A percentile compares a stretch with the other conserved stretches of the same genome.
Evolutionary conservation across 2,797 vertebrate genomes (phyloP).

Genomic region (Pangasius macronema): DNA sequence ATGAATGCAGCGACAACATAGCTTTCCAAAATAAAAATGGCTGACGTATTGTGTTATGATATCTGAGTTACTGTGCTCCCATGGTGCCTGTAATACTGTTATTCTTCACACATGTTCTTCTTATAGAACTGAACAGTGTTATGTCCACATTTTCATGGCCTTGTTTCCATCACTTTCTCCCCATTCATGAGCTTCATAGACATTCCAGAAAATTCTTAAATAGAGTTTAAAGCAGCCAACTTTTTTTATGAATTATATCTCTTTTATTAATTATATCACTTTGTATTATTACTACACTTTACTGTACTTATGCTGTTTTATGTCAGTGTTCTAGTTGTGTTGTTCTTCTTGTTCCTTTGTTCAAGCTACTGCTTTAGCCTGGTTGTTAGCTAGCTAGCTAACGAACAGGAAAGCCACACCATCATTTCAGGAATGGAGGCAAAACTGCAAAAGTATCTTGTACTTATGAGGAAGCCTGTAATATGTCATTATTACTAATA

Average conservation of each 20-base stretch:
- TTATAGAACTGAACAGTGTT: background rate
- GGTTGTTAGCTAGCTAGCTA: background rate
- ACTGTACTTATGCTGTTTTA: background rate
- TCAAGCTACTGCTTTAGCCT: background rate
- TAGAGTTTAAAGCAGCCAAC: background rate
- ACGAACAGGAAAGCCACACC: background rate
- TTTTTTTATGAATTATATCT: background rate
- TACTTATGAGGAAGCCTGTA: background rate
- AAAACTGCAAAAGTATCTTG: background rate
- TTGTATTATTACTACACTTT: no score
- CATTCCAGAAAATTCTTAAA: background rate
- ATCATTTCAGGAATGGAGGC: background rate
- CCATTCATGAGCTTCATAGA: background rate
- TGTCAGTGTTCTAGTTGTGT: background rate
- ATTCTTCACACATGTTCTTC: background rate
- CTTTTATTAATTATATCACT: background rate
- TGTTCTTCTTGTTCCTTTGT: background rate
- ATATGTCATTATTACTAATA: background rate
- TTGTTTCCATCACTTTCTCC: background rate
- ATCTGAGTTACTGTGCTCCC: background rate
- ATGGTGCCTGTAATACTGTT: background rate
- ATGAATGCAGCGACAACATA: slow-evolving; percentile 66
- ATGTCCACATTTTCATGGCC: background rate
- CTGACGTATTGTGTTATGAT: slow-evolving; percentile 14
- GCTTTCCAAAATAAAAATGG: slow-evolving; percentile 66